Evolutionary conservation across 2,888 invertebrate genomes (phyloP), one percentile per base, ranked within the genome.

Genomic region (Watsonalla cultraria): DNA sequence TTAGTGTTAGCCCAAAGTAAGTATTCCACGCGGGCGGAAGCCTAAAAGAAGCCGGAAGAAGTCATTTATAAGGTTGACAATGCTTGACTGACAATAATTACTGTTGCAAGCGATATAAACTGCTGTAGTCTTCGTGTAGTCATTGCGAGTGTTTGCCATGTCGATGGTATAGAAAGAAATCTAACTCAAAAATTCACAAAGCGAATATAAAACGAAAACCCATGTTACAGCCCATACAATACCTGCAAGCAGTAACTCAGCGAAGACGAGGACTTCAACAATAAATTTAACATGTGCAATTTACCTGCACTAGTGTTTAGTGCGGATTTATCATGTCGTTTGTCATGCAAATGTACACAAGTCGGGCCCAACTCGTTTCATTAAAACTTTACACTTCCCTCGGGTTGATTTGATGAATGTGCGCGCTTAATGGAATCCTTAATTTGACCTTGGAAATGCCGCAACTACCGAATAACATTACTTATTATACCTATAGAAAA

Each of bases 201-300:
- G 49, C 15, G 49, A 49, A 13, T 14, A 5, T 14, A 9, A 14
- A 15, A 37, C 37, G 48, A 37, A 37, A 48, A 48, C 48, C 48
- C 13, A 14, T 4, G 48, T 37, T 48, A 48, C 35, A 37, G 34
- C n/a, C 34, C 13, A 9, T 37, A 15, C 49, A 15, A 11, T 49
- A 49, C 42, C 9, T 11, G 42, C 42, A 42, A 8, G 15, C 49
- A 37, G 49, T 55, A 60, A 61, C 56, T 63, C 57, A 6, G 46
- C 39, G 56, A 60, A 70, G 58, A 62, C 64, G 58, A 61, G 60
- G 58, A 56, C 53, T 59, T 48, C 56, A 61, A 64, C 66, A 65
- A 72, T 72, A 72, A 69, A 72, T 72, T 65, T 56, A 64, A 59
- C 63, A 64, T 62, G 68, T 69, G 66, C 69, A 71, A 66, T 72